Evolutionary conservation across 2,113 vertebrate genomes (phyloP).

Genomic region (Xiphophorus hellerii): DNA sequence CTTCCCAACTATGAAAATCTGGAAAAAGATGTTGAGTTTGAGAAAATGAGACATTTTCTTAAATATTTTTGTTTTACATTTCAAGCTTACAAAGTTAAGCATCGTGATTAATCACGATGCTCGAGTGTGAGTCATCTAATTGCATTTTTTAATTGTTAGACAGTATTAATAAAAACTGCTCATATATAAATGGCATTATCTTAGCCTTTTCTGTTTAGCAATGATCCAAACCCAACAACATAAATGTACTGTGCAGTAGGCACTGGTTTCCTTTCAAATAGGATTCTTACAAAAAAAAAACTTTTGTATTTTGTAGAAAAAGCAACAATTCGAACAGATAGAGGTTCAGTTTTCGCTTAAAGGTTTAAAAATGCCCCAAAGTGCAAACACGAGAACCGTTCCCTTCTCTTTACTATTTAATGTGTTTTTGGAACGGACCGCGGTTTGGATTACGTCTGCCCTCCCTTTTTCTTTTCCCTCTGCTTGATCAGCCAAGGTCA

Average conservation of each 20-base stretch:
- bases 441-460: conserved; percentile 19
- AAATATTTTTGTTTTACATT: too few relatives aligned
- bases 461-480: conserved; percentile 32
- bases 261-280: neutral
- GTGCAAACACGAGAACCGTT: conserved; percentile 8
- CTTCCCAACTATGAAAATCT: too few relatives aligned
- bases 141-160: too few relatives aligned
- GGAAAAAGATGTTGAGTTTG: too few relatives aligned
- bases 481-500: conserved; percentile 56
- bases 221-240: neutral
- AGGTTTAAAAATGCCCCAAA: conserved; percentile 22
- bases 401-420: neutral
- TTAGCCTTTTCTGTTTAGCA: neutral
- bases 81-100: too few relatives aligned
- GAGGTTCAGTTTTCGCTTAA: conserved; percentile 3
- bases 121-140: too few relatives aligned
- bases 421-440: conserved; percentile 17
- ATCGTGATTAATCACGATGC: too few relatives aligned
- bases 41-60: too few relatives aligned
- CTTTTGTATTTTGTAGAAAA: neutral
- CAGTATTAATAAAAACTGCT: neutral
- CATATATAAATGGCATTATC: neutral
- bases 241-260: neutral
- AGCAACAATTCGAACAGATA: neutral
- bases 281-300: neutral